Evolutionary conservation across 2,888 invertebrate genomes (phyloP), one percentile per base, ranked within the genome.

Genomic region (Agrochola litura): DNA sequence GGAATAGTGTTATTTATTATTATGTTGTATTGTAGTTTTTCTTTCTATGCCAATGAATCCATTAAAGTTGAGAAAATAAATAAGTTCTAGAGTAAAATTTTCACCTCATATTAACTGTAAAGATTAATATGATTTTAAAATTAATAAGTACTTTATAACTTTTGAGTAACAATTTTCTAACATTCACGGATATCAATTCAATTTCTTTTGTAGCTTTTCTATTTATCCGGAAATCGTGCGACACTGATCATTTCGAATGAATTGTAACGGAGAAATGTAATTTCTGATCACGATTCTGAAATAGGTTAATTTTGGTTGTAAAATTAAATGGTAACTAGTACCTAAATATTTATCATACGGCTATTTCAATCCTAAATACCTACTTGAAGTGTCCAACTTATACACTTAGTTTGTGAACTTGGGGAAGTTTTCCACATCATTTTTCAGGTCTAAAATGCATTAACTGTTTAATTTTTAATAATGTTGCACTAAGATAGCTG

Each of bases 161-260:
- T 76, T 76, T 67, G 49, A 67, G 22, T 54, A 66, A 54, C 65
- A 66, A 64, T 86, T 86, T 81, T 76, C 65, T 74, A 56, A 71
- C n/a, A 84, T 84, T 81, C 65, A 84, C 73, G 52, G 73, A 61
- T 75, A 77, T 84, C 76, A 75, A 82, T 73, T 73, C 56, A 69
- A 84, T 82, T 84, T 85, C 76, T 82, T 87, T 84, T 79, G 85
- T 79, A 66, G 73, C 67, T 77, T 82, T 87, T 79, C 75, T 77
- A 77, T 85, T 82, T 82, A 86, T 76, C 66, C 72, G 79, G 73
- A 74, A 86, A 82, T 86, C 85, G 86, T 87, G 85, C 85, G 77
- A 86, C 82, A 74, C 85, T 85, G 85, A 82, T 82, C 54, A 84
- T 84, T 84, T 81, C 52, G 66, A 78, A 79, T 84, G 79, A 81